Base-by-base conservation (phyloP, 2,797 vertebrate genomes). In the Picus viridis region DNA sequence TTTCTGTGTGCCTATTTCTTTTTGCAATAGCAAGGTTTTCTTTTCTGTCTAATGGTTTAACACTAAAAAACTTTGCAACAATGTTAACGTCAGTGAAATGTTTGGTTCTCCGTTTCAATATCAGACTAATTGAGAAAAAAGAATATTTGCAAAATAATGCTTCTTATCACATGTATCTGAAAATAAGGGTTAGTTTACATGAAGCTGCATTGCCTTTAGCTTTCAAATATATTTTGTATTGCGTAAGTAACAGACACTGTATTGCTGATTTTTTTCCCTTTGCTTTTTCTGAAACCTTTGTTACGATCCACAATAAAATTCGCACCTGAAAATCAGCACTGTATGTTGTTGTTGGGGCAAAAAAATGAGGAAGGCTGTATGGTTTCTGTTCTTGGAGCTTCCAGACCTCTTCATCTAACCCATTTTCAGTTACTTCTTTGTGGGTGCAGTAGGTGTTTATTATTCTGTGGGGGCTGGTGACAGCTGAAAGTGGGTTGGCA, bases 291-390 rank as follows among this genome's bases (percentile, higher is more conserved):
- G 74, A 93, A 84, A 73, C 49, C 24, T 89, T 89, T 89, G 58
- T 92, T 93, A 80, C 43, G 76, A 88, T 83, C 43, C 92, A 95
- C 90, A 95, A 96, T 96, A 96, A 96, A 96, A 89, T 76, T 70
- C 90, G 54, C 87, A 96, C 79, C 90, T 96, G 91, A 87, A 90
- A 95, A 90, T 88, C 71, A 67, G 63, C 57, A 57, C 57, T 61
- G 41, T 45, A 57, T 80, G 41, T 89, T 89, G n/a, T 80, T 92
- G 49, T 85, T 90, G 54, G 39, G 23, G 53, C 26, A 12, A 43
- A 90, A 68, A 86, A 70, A 34, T 24, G 3, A 32, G 61, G 29
- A 64, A 81, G 45, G 9, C 36, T 76, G 15, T 32, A 23, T 81
- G 45, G 16, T 82, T 63, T 64, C 15, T 76, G 51, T 74, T 93